Evolutionary conservation across 2,888 invertebrate genomes (phyloP).

Genomic region (Melipona beecheii): DNA sequence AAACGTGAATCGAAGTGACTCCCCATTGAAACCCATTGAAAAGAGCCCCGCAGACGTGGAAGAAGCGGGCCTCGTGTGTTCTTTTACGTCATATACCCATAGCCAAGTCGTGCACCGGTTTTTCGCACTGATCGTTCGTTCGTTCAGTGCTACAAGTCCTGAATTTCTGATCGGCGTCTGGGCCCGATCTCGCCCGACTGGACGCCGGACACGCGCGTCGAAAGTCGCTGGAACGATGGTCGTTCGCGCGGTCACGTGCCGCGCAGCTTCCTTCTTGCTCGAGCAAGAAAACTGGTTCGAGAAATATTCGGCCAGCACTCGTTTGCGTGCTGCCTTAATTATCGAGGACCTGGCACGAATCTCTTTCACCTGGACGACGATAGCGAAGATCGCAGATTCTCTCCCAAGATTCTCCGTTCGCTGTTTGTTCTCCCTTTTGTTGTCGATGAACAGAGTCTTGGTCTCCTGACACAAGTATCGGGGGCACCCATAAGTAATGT

Average conservation of each 20-base stretch:
- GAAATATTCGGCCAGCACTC: conserved; percentile 38
- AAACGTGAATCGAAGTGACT: conserved; percentile 72
- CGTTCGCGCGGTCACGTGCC: conserved; percentile 37
- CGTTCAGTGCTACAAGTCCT: conserved; percentile 20
- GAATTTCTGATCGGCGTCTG: conserved; percentile 56
- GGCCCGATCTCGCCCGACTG: conserved; percentile 11
- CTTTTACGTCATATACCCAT: conserved; percentile 56
- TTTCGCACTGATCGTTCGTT: conserved; percentile 39
- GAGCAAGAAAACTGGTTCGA: conserved; percentile 29
- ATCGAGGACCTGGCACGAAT: background rate
- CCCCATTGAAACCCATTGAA: conserved; percentile 62
- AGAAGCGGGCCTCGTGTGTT: conserved; percentile 57
- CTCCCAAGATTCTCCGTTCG: background rate
- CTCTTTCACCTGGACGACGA: background rate
- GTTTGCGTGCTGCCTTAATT: conserved; percentile 34
- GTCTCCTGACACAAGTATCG: background rate
- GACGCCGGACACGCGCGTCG: conserved; percentile 21
- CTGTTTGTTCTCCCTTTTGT: background rate
- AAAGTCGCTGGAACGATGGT: conserved; percentile 44
- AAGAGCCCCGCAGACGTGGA: conserved; percentile 53
- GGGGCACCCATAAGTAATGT: no score
- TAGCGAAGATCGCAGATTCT: background rate
- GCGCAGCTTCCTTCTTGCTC: conserved; percentile 33
- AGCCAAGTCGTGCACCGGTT: conserved; percentile 65
- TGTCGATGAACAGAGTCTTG: background rate